phyloP scores from a whole-genome alignment of 2,888 invertebrate genomes.

The Camponotus fellah region DNA sequence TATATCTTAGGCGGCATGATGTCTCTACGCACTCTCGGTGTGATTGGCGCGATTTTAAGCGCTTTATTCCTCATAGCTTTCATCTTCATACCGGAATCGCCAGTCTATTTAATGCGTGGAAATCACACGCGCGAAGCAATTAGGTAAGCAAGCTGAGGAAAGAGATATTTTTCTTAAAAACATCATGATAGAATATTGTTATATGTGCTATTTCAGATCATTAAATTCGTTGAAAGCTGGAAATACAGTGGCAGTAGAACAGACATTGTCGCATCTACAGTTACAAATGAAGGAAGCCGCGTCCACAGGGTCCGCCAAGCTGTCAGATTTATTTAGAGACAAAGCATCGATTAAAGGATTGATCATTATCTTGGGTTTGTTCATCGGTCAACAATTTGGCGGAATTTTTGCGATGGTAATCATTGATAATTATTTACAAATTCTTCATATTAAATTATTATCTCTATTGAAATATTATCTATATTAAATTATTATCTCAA shows the following conservation, averaged over 20 bases:
- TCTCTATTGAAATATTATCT: not conserved
- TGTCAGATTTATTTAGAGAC: slow-evolving; percentile 83
- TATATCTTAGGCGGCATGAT: slow-evolving; percentile 85
- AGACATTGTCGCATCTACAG: slow-evolving; percentile 78
- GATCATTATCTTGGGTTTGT: slow-evolving; percentile 83
- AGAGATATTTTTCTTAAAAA: not conserved
- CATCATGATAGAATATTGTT: not conserved
- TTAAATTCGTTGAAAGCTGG: slow-evolving; percentile 80
- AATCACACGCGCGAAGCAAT: slow-evolving; percentile 83
- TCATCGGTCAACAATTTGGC: slow-evolving; percentile 85
- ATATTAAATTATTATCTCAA: no score
- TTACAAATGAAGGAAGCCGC: slow-evolving; percentile 72
- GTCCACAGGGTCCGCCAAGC: slow-evolving; percentile 63
- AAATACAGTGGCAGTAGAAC: slow-evolving; percentile 76
- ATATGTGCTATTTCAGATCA: slow-evolving; percentile 70
- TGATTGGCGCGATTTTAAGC: slow-evolving; percentile 84
- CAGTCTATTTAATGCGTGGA: slow-evolving; percentile 85
- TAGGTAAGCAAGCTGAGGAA: slow-evolving; percentile 76
- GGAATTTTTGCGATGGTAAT: slow-evolving; percentile 86
- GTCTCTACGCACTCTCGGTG: slow-evolving; percentile 86
- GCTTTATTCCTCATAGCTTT: slow-evolving; percentile 85
- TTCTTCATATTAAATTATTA: not conserved
- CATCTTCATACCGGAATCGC: slow-evolving; percentile 88
- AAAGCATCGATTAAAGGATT: slow-evolving; percentile 83
- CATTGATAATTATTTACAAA: not conserved